Percentiles rank a stretch among this genome's conserved stretches.
These are phyloP conservation scores for Leptopilina boulardi DNA, from an alignment of 1,140 invertebrate species.

Conservation along the genomic window DNA sequence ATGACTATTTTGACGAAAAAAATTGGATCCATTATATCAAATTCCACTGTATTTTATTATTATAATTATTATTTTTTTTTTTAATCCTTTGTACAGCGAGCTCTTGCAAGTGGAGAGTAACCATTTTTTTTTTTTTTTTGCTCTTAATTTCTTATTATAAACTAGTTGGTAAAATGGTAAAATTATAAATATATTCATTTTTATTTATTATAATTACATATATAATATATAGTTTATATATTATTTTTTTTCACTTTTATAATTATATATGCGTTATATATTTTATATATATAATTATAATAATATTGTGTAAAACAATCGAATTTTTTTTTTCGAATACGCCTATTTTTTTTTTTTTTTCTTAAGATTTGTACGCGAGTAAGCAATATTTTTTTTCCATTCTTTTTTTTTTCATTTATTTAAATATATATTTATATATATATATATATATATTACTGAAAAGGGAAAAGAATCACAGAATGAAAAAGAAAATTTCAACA, in stretches of 20 bases:
- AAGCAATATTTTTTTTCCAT: constrained; percentile 45
- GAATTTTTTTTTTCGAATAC: constrained; percentile 49
- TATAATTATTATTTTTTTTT: too few relatives aligned
- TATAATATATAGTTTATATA: constrained; percentile 56
- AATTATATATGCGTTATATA: constrained; percentile 48
- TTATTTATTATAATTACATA: constrained; percentile 46
- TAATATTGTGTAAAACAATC: constrained; percentile 48
- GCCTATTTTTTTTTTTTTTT: constrained; percentile 48
- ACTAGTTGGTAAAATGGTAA: constrained; percentile 61
- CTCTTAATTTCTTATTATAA: constrained; percentile 43
- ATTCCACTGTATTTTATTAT: constrained; percentile 66
- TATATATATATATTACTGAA: constrained; percentile 35
- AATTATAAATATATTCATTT: constrained; percentile 45
- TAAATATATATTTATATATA: neutral
- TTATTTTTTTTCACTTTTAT: constrained; percentile 61
- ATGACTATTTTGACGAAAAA: too few relatives aligned
- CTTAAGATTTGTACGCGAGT: constrained; percentile 59
- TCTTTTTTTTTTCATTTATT: too few relatives aligned
- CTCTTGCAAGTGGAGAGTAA: constrained; percentile 56
- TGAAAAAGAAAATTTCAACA: constrained; percentile 68
- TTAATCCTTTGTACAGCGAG: constrained; percentile 69
- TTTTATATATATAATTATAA: constrained; percentile 43
- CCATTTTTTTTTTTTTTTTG: constrained; percentile 40
- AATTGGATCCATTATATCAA: constrained; percentile 34
- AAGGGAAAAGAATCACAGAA: constrained; percentile 62